Conservation (phyloP, 2,888 invertebrate genomes). For the Baccha elongata region DNA sequence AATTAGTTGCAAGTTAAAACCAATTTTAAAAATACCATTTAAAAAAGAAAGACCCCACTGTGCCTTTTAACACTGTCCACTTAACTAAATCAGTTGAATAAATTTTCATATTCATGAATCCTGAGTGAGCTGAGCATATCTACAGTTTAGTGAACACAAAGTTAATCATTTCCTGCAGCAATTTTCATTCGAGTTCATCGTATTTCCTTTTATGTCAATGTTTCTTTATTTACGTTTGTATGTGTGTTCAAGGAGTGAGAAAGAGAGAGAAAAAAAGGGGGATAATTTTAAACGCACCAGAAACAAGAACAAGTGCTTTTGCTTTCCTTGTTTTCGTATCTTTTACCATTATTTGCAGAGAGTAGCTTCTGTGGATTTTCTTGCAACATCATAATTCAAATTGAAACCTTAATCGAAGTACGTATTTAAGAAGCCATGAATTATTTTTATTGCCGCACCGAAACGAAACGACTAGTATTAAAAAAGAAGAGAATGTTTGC, state of each 20-base stretch:
- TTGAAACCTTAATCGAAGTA: slow-evolving; percentile 56
- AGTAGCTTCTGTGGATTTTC: neutral
- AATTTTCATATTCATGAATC: slow-evolving; percentile 62
- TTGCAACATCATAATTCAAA: slow-evolving; percentile 47
- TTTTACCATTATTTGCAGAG: slow-evolving; percentile 10
- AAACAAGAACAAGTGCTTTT: slow-evolving; percentile 2
- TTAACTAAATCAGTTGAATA: slow-evolving; percentile 48
- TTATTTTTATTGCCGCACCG: slow-evolving; percentile 53
- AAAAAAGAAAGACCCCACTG: slow-evolving; percentile 43
- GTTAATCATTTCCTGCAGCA: slow-evolving; percentile 76
- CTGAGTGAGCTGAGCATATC: slow-evolving; percentile 14
- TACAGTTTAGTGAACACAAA: slow-evolving; percentile 74
- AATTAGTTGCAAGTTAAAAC: no score
- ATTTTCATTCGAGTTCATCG: slow-evolving; percentile 63
- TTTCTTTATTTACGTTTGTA: slow-evolving; percentile 12
- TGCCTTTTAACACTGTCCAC: neutral
- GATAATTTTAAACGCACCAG: slow-evolving; percentile 1
- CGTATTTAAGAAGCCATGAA: slow-evolving; percentile 66
- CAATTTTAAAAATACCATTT: no score
- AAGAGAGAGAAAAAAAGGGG: neutral
- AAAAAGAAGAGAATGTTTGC: neutral
- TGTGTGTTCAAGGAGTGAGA: neutral
- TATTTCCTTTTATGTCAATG: slow-evolving; percentile 24
- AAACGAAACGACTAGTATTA: slow-evolving; percentile 20
- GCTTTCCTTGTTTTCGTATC: neutral